Conservation (phyloP, 1,140 invertebrate species). For the Zaprionus capensis region DNA sequence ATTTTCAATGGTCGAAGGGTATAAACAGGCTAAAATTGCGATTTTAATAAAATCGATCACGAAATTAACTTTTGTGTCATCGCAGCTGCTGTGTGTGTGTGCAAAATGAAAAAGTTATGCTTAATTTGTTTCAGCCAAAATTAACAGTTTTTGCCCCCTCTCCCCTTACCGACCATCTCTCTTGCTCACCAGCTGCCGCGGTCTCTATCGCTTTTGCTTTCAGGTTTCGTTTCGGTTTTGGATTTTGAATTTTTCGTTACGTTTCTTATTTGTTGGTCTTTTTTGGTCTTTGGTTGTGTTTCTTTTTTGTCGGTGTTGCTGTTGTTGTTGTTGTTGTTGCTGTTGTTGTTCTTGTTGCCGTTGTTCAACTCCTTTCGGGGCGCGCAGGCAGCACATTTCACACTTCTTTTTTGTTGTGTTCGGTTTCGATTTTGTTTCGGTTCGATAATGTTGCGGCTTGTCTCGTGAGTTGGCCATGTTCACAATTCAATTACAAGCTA, state of each 20-base stretch:
- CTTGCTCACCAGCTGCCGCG: conserved; percentile 5
- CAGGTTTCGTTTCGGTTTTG: conserved; percentile 53
- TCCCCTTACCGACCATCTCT: background rate
- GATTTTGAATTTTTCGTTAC: conserved; percentile 38
- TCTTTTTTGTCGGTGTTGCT: conserved; percentile 10
- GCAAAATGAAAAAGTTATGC: conserved; percentile 58
- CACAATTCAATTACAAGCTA: conserved; percentile 77
- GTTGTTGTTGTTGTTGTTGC: conserved; percentile 22
- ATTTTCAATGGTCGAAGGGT: too few relatives aligned
- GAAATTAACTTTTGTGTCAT: conserved; percentile 54
- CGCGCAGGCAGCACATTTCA: conserved; percentile 41
- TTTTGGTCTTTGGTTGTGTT: background rate
- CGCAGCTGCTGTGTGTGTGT: conserved; percentile 16
- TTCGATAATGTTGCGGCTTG: conserved; percentile 30
- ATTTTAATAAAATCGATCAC: conserved; percentile 56
- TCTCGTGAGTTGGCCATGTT: conserved; percentile 39
- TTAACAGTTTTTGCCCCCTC: conserved; percentile 21
- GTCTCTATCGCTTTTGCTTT: conserved; percentile 41
- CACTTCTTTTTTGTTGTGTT: conserved; percentile 41
- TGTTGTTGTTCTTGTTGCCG: conserved; percentile 34
- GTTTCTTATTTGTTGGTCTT: conserved; percentile 9
- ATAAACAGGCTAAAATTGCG: conserved; percentile 10
- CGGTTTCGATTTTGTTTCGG: conserved; percentile 32
- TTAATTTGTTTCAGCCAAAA: conserved; percentile 68
- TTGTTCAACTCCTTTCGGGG: conserved; percentile 38